These are phyloP conservation scores for Neolamprologus devosi DNA, from an alignment of 2,113 vertebrate species.

Conservation along the genomic window DNA sequence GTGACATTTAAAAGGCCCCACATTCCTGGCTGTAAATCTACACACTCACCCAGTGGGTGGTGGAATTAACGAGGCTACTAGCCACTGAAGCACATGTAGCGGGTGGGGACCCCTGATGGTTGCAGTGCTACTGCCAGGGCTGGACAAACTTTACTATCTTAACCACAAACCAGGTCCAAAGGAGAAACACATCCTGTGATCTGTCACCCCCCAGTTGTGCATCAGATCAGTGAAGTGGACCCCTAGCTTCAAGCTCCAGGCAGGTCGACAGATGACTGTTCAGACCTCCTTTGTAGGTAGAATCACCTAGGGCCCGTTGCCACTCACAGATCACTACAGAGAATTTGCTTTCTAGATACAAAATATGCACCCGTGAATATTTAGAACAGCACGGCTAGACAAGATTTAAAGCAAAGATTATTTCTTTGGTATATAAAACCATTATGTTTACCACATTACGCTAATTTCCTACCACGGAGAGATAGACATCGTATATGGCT, in stretches of 20 bases:
- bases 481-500: background rate
- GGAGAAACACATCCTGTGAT: conserved; percentile 24
- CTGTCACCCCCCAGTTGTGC: conserved; percentile 6
- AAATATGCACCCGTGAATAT: background rate
- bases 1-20: conserved; percentile 5
- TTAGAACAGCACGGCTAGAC: background rate
- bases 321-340: background rate
- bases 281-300: background rate
- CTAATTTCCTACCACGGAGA: background rate
- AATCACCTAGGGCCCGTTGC: background rate
- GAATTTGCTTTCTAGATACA: background rate
- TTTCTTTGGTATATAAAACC: background rate
- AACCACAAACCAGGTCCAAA: background rate
- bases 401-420: background rate
- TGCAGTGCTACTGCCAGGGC: background rate
- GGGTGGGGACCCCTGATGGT: background rate
- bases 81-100: background rate
- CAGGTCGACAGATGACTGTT: conserved; percentile 11
- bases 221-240: conserved; percentile 26
- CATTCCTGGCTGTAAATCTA: background rate
- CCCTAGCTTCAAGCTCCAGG: background rate
- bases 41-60: conserved; percentile 31
- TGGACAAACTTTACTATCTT: background rate
- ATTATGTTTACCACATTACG: background rate
- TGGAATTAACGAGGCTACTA: conserved; percentile 52